Percentiles rank a stretch among this genome's conserved stretches.
Evolutionary conservation across 2,797 vertebrate genomes (phyloP).

Genomic region (Enteromius anoplus): DNA sequence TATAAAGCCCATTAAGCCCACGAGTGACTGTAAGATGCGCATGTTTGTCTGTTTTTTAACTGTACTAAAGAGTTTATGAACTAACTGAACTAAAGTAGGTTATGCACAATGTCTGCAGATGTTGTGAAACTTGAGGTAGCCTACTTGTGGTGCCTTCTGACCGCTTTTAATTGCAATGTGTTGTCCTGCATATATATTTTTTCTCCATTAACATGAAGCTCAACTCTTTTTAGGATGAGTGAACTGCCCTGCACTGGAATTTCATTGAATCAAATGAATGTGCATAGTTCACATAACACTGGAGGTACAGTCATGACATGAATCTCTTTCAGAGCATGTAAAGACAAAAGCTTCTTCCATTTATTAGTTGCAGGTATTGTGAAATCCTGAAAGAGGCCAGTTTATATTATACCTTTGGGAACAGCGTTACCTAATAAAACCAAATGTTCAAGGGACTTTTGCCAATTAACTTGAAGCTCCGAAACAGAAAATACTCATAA

Average conservation of each 20-base stretch:
- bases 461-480: neutral
- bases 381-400: neutral
- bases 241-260: slow-evolving; percentile 20
- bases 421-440: neutral
- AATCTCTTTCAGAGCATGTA: slow-evolving; percentile 15
- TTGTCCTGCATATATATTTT: neutral
- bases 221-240: slow-evolving; percentile 7
- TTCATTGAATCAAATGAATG: slow-evolving; percentile 27
- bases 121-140: neutral
- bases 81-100: neutral
- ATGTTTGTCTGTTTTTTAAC: neutral
- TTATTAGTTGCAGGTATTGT: slow-evolving; percentile 35
- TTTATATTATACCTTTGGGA: neutral
- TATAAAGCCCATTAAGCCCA: neutral
- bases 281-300: slow-evolving; percentile 26
- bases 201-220: slow-evolving; percentile 12
- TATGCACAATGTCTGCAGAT: slow-evolving; percentile 15
- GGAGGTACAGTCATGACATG: neutral
- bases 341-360: slow-evolving; percentile 21
- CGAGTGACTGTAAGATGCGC: neutral
- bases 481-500: neutral
- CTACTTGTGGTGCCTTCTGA: slow-evolving; percentile 8
- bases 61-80: neutral
- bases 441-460: neutral
- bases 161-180: neutral